These are phyloP conservation scores for Dynastes grantii DNA, from an alignment of 2,888 invertebrate species.

Conservation along the genomic window DNA sequence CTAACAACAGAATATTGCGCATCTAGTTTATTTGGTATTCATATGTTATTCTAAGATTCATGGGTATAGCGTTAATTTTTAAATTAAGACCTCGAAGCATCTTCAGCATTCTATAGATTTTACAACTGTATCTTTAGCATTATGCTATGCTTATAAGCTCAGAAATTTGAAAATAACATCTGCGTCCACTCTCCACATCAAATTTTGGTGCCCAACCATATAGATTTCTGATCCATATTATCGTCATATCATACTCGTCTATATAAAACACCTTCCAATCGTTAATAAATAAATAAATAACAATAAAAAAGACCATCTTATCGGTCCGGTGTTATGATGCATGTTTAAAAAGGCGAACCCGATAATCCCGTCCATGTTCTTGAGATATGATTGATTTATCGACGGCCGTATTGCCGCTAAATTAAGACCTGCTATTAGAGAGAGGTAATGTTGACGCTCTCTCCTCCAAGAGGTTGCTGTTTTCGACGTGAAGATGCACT, in stretches of 20 bases:
- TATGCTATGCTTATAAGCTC: too few relatives aligned
- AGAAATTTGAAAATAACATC: too few relatives aligned
- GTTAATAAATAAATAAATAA: constrained; percentile 16
- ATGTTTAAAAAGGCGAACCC: constrained; percentile 42
- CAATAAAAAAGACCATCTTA: constrained; percentile 42
- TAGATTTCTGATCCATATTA: constrained; percentile 4
- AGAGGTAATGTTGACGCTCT: neutral
- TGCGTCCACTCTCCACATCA: too few relatives aligned
- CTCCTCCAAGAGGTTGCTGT: neutral
- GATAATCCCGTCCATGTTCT: constrained; percentile 41
- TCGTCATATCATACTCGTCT: neutral
- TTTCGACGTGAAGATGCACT: constrained; percentile 7
- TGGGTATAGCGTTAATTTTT: too few relatives aligned
- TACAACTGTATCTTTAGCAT: too few relatives aligned
- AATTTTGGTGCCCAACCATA: neutral
- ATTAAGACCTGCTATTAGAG: constrained; percentile 16
- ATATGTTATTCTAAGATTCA: too few relatives aligned
- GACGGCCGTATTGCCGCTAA: constrained; percentile 23
- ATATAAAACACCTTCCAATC: constrained; percentile 2
- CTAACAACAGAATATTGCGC: too few relatives aligned
- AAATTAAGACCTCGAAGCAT: too few relatives aligned
- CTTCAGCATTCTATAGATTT: too few relatives aligned
- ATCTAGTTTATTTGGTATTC: too few relatives aligned
- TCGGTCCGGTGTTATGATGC: constrained; percentile 41
- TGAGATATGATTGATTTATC: constrained; percentile 48